Evolutionary conservation across 2,113 vertebrate species (phyloP), one percentile per base, ranked within the genome.

Genomic region (Pteruthius melanotis): DNA sequence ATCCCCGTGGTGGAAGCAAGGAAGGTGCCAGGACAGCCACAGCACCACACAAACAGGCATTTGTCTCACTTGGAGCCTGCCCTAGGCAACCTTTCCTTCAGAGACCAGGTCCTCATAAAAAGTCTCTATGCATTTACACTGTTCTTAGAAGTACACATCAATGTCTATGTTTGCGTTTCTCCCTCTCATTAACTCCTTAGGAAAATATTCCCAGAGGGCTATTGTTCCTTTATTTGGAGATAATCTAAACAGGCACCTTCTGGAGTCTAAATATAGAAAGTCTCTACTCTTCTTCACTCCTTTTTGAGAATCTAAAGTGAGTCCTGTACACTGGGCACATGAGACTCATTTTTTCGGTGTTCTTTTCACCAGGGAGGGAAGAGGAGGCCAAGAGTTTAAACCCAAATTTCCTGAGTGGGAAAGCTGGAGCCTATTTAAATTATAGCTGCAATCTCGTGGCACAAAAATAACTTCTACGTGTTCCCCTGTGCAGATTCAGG

Each of bases 401-500:
- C 2, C 2, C 31, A 56, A 64, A 87, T 81, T 87, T 89, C 72
- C 74, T 74, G 77, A 82, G 49, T 71, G 44, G 57, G 74, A 91
- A 89, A 79, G 65, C 75, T 27, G 31, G 33, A 94, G 61, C 56
- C 60, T 60, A 69, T 74, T 92, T 88, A 78, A 93, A 82, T n/a
- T 37, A 75, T 33, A 69, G 72, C 4, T 72, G 57, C 84, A 89
- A 87, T 87, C 83, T 84, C 2, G 0, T 16, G 61, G 95, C 74
- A 81, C 83, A 87, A 64, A 95, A 96, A 57, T 69, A 95, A 79
- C 90, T 79, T 13, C 11, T 52, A 24, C 1, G 0, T 21, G 53
- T 49, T 94, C 77, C 77, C 92, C 76, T 11, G 33, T 44, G 76
- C 69, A 64, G 83, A 71, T 87, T 89, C 76, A 93, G 83, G 91